Base-by-base conservation (phyloP, 2,797 vertebrate genomes). In the Enteromius mattozi region DNA sequence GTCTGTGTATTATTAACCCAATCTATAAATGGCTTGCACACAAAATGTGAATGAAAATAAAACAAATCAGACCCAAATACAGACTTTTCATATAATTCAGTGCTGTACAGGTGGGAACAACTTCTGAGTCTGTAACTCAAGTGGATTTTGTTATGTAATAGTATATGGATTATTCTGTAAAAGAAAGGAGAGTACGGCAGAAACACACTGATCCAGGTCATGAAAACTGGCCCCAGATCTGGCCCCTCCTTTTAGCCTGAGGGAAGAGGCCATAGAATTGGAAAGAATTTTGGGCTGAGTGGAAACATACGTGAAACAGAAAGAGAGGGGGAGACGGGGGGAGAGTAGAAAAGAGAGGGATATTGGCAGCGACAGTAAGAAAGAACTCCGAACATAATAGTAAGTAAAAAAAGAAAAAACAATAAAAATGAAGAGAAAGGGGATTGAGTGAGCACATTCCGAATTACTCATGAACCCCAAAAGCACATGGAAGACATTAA, bases 401-500 rank as follows among this genome's bases (percentile, higher is more conserved):
- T 33, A 49, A 63, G 65, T 47, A 0, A 19, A 78, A 49, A n/a
- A 59, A 61, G n/a, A 59, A 42, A 65, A 21, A 42, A 54, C 42
- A 16, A 59, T 68, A 63, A 68, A 51, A 54, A 24, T 16, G 33
- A 74, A 69, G 63, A 71, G 66, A 77, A 80, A 63, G 42, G 37
- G 24, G 56, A 68, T 63, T 30, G 54, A 78, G 30, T 17, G 59
- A 37, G 51, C 8, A 40, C 68, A 84, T 80, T 85, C 74, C 68
- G 37, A 7, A 87, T 79, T 80, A 85, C 71, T 75, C 71, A 81
- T 72, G 72, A 85, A 86, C 81, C 74, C 63, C 70, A 42, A 78
- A 80, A 78, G 30, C 84, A 83, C 71, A 72, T 85, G 84, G 84
- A 86, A 84, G 51, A 81, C 76, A 87, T 88, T 87, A 85, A 21